A percentile compares a stretch with the other conserved stretches of the same genome.
phyloP scores from a whole-genome alignment of 30 jellyfish, hydroid and myxozoan genomes.

The Rhopilema esculentum region DNA sequence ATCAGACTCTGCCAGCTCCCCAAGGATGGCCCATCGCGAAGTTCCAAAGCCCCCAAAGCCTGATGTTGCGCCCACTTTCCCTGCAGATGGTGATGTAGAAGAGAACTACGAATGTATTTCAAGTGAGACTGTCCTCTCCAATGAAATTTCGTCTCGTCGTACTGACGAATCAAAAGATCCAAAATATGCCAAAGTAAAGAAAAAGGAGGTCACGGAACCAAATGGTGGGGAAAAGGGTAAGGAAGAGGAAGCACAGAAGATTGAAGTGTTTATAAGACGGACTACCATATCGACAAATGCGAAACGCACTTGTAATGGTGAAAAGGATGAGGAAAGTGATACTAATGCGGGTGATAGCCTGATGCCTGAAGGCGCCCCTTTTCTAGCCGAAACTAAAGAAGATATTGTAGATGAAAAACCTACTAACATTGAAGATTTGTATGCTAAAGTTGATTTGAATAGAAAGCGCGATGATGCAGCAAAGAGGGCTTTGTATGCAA shows the following conservation, averaged over 20 bases:
- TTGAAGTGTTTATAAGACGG: slow-evolving; percentile 18
- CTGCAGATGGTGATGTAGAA: neutral
- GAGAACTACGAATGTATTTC: slow-evolving; percentile 43
- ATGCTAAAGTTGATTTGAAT: slow-evolving; percentile 62
- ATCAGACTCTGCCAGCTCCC: slow-evolving; percentile 6
- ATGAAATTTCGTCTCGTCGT: neutral
- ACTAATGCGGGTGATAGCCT: neutral
- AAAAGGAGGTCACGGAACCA: no score
- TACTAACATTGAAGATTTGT: slow-evolving; percentile 18
- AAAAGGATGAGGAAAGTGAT: neutral
- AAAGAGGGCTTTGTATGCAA: slow-evolving; percentile 56
- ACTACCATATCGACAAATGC: slow-evolving; percentile 25
- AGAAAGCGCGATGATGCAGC: slow-evolving; percentile 56
- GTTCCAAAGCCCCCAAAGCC: slow-evolving; percentile 40
- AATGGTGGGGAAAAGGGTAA: neutral
- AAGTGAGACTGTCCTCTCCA: neutral
- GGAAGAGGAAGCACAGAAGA: neutral
- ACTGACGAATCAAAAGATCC: slow-evolving; percentile 30
- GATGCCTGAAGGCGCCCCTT: neutral
- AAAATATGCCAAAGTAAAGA: slow-evolving; percentile 31
- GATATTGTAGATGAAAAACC: neutral
- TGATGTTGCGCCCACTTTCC: neutral
- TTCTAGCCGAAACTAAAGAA: neutral
- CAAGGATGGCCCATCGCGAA: slow-evolving; percentile 24
- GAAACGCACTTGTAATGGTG: neutral